Evolutionary conservation across 1,140 invertebrate species (phyloP).

Genomic region (Cydia pomonella): DNA sequence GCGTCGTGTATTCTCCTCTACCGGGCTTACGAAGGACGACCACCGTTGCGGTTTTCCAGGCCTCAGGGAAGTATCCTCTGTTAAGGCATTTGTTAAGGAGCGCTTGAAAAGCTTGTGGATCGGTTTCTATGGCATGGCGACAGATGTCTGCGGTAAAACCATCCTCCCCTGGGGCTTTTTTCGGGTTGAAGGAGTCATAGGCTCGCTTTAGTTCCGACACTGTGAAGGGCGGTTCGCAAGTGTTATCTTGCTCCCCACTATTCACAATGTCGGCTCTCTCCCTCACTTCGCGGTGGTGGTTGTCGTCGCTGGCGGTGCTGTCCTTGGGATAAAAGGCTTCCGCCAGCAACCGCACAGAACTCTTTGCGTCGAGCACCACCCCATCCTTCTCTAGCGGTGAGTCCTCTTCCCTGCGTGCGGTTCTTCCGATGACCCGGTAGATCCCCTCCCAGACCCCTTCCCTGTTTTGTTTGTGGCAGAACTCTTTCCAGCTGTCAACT

Average conservation of each 20-base stretch:
- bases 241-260: not conserved
- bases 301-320: not conserved
- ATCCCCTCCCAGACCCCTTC: no score
- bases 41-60: conserved; percentile 10
- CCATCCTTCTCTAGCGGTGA: no score
- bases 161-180: conserved; percentile 27
- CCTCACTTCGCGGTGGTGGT: no score
- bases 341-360: not conserved
- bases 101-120: not conserved
- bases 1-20: not conserved
- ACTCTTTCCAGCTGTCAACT: conserved; percentile 19
- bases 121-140: not conserved
- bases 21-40: no score
- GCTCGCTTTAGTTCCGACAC: not conserved
- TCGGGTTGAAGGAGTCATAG: conserved; percentile 19
- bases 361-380: not conserved
- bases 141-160: conserved; percentile 21
- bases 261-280: not conserved
- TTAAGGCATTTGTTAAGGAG: conserved; percentile 3
- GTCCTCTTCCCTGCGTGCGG: no score
- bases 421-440: no score
- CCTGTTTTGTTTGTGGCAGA: no score
- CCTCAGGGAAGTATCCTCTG: not conserved
- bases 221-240: conserved; percentile 6
- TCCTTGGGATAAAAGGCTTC: conserved; percentile 23